Percentiles rank a stretch among this genome's conserved stretches.
These are phyloP conservation scores for Drosophila rubida DNA, from an alignment of 2,888 invertebrate species.

Conservation along the genomic window DNA sequence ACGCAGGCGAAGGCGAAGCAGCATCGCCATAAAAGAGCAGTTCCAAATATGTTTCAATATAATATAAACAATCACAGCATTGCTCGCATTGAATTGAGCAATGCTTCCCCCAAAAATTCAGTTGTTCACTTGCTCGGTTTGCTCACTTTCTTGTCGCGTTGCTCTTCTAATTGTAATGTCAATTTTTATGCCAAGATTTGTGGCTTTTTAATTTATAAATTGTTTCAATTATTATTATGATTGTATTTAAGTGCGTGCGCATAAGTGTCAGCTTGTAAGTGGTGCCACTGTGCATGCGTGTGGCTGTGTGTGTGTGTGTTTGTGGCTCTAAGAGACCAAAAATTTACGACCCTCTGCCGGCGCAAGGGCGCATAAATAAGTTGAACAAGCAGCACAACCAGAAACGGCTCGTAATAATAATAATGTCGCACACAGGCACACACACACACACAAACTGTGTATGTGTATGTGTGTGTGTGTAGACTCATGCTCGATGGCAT, in stretches of 20 bases:
- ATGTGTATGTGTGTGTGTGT: slow-evolving; percentile 24
- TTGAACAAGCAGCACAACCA: slow-evolving; percentile 75
- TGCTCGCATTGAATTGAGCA: slow-evolving; percentile 5
- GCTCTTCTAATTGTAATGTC: slow-evolving; percentile 70
- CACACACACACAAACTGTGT: slow-evolving; percentile 27
- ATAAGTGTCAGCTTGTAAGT: slow-evolving; percentile 53
- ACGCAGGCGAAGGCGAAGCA: slow-evolving; percentile 2
- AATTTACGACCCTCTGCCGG: slow-evolving; percentile 71
- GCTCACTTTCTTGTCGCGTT: slow-evolving; percentile 46
- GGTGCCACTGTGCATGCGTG: slow-evolving; percentile 16
- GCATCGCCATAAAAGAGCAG: slow-evolving; percentile 51
- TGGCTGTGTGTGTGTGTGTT: slow-evolving; percentile 11
- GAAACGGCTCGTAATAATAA: slow-evolving; percentile 78
- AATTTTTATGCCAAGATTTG: slow-evolving; percentile 78
- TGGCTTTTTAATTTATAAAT: slow-evolving; percentile 82
- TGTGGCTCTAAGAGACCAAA: slow-evolving; percentile 56
- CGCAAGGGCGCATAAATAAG: slow-evolving; percentile 70
- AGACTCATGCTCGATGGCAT: slow-evolving; percentile 44
- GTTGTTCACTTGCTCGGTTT: slow-evolving; percentile 19
- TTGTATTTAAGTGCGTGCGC: slow-evolving; percentile 79
- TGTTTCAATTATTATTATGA: slow-evolving; percentile 80
- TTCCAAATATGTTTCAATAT: slow-evolving; percentile 48
- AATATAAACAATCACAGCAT: slow-evolving; percentile 28
- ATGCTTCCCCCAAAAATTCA: slow-evolving; percentile 20
- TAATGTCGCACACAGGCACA: slow-evolving; percentile 61